Conservation (phyloP, 1,140 invertebrate species). For the Anoplolepis gracilipes region DNA sequence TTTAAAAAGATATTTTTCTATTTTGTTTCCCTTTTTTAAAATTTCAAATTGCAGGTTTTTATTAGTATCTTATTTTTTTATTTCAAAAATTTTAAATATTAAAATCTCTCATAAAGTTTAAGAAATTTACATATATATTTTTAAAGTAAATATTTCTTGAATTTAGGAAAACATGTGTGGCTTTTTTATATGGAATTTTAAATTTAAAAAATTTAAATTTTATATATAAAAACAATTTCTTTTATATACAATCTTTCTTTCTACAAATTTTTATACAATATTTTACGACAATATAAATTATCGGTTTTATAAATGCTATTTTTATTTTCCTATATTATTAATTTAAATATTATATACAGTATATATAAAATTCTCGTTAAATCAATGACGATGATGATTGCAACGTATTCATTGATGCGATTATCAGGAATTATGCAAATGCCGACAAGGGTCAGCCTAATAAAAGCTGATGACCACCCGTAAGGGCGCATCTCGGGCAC, state of each 20-base stretch:
- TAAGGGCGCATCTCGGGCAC: neutral
- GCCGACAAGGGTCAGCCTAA: neutral
- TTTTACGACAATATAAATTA: too few relatives aligned
- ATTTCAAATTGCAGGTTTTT: neutral
- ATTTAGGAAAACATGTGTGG: too few relatives aligned
- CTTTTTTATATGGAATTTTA: too few relatives aligned
- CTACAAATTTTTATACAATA: too few relatives aligned
- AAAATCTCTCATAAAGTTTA: neutral
- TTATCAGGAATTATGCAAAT: conserved; percentile 52
- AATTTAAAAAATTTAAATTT: too few relatives aligned
- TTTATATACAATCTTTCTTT: too few relatives aligned
- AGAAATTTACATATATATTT: neutral
- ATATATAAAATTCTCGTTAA: neutral
- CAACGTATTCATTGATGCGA: neutral
- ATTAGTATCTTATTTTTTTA: neutral
- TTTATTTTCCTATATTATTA: too few relatives aligned
- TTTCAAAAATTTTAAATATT: neutral
- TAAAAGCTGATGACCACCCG: conserved; percentile 9
- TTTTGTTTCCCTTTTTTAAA: neutral
- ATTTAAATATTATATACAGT: too few relatives aligned
- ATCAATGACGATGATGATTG: neutral
- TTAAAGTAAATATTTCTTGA: neutral
- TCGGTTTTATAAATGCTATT: too few relatives aligned
- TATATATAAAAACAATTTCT: too few relatives aligned
- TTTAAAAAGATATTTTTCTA: neutral